These are phyloP conservation scores for Parnassius orleans DNA, from an alignment of 2,888 invertebrate genomes.

Conservation along the genomic window DNA sequence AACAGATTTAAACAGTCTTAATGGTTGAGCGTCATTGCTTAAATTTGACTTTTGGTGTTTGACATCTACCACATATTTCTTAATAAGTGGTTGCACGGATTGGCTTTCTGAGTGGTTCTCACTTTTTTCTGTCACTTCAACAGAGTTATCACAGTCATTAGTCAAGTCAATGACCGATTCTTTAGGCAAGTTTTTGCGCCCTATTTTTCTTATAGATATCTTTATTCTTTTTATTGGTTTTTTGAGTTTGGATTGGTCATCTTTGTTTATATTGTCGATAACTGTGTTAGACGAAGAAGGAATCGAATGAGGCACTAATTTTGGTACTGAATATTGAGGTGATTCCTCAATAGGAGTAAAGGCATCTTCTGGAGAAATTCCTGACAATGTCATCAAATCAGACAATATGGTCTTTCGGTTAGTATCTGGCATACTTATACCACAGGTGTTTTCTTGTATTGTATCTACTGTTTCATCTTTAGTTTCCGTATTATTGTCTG, in stretches of 20 bases:
- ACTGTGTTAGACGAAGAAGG: constrained; percentile 14
- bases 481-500: constrained; percentile 4
- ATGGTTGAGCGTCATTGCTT: neutral
- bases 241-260: neutral
- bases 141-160: constrained; percentile 42
- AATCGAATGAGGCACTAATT: neutral
- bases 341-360: constrained; percentile 10
- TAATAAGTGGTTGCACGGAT: neutral
- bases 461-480: constrained; percentile 16
- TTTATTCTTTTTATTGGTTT: constrained; percentile 53
- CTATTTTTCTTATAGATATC: constrained; percentile 54
- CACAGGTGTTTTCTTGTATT: neutral
- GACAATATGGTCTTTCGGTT: constrained; percentile 61
- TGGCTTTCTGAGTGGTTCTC: neutral
- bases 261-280: constrained; percentile 19
- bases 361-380: constrained; percentile 63
- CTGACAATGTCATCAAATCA: constrained; percentile 75
- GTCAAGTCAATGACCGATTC: constrained; percentile 56
- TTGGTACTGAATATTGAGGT: neutral
- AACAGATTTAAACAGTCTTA: constrained; percentile 4
- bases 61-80: neutral
- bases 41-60: neutral
- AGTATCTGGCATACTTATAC: constrained; percentile 12
- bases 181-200: constrained; percentile 6
- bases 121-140: neutral